Conservation (phyloP, 2,888 invertebrate species). For the Microctonus aethiopoides region DNA sequence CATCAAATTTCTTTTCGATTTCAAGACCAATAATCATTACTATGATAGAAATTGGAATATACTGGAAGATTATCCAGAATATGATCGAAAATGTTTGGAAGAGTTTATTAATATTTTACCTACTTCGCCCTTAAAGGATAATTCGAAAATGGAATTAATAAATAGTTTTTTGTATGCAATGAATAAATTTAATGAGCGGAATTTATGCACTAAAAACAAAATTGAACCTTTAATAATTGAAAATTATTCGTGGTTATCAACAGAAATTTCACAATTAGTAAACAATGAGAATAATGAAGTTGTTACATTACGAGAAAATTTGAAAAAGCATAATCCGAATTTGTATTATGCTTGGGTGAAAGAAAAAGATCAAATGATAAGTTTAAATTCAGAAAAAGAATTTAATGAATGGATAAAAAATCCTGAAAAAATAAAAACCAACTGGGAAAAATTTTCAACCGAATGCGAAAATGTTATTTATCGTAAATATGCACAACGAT, state of each 20-base stretch:
- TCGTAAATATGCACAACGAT: constrained; percentile 21
- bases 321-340: background rate
- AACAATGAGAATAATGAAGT: background rate
- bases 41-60: constrained; percentile 38
- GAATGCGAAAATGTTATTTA: background rate
- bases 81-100: constrained; percentile 51
- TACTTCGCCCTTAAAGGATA: constrained; percentile 10
- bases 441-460: constrained; percentile 42
- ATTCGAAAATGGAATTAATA: constrained; percentile 7
- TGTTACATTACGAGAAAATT: background rate
- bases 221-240: constrained; percentile 38
- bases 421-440: constrained; percentile 29
- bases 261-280: background rate
- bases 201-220: constrained; percentile 11
- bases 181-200: constrained; percentile 46
- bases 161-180: constrained; percentile 40
- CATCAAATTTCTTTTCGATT: background rate
- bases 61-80: constrained; percentile 43
- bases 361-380: background rate
- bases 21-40: background rate
- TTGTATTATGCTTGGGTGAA: background rate
- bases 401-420: too few species aligned
- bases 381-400: constrained; percentile 6
- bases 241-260: constrained; percentile 47
- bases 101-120: constrained; percentile 39